Evolutionary conservation across 2,888 invertebrate genomes (phyloP).

Genomic region (Cryptocheilus praepositus): DNA sequence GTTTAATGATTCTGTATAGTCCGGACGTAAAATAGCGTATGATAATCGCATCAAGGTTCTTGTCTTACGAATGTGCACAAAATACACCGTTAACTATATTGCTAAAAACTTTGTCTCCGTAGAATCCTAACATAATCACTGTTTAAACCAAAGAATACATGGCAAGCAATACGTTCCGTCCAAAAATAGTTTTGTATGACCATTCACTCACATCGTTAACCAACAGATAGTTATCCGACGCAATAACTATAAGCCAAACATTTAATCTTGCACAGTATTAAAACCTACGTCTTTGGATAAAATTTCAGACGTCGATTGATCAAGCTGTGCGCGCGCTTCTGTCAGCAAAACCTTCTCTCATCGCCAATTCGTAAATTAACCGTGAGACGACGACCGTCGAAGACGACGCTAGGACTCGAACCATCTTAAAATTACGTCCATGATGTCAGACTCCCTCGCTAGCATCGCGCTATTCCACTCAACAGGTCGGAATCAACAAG

Average conservation of each 20-base stretch:
- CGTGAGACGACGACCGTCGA: no score
- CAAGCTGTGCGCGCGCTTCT: constrained; percentile 62
- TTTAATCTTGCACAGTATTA: constrained; percentile 68
- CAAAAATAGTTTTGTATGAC: constrained; percentile 48
- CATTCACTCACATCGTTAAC: constrained; percentile 50
- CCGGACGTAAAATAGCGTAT: no score
- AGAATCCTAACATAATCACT: no score
- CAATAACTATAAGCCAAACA: constrained; percentile 59
- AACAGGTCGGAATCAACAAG: no score
- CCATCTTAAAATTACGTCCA: background rate
- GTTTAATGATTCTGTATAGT: no score
- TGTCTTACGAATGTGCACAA: no score
- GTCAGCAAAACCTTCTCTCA: background rate
- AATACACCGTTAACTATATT: no score
- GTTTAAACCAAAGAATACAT: no score
- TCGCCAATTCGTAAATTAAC: background rate
- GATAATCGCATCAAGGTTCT: no score
- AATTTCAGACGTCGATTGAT: constrained; percentile 59
- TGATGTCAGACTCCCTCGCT: background rate
- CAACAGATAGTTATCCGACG: constrained; percentile 30
- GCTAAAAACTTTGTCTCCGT: no score
- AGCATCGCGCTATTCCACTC: background rate
- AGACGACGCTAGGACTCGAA: background rate
- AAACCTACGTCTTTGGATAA: constrained; percentile 52
- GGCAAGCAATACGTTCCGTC: no score